Evolutionary conservation across 2,888 invertebrate genomes (phyloP).

Genomic region (Pogonocherus hispidulus): DNA sequence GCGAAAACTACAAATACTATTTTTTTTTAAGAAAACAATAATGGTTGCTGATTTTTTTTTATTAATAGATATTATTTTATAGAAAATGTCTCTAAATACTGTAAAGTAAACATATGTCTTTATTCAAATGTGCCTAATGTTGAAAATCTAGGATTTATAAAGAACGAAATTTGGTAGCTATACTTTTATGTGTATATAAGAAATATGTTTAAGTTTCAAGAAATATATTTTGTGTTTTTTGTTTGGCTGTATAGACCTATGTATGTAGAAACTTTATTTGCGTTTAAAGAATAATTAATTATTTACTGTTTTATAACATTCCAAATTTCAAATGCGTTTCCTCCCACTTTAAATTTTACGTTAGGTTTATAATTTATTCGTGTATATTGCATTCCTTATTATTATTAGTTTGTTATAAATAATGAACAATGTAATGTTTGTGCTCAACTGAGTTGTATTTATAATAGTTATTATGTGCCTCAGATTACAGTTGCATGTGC

Average conservation of each 20-base stretch:
- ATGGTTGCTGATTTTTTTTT: neutral
- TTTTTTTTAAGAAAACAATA: neutral
- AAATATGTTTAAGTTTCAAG: neutral
- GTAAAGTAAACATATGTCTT: too few relatives aligned
- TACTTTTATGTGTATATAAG: slow-evolving; percentile 10
- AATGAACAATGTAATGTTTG: slow-evolving; percentile 58
- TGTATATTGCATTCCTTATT: slow-evolving; percentile 47
- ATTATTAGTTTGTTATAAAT: slow-evolving; percentile 58
- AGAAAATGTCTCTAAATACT: too few relatives aligned
- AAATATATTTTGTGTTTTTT: slow-evolving; percentile 15
- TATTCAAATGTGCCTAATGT: too few relatives aligned
- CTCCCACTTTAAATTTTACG: slow-evolving; percentile 50
- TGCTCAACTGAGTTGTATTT: slow-evolving; percentile 62
- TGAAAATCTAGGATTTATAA: slow-evolving; percentile 10
- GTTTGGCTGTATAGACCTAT: slow-evolving; percentile 14
- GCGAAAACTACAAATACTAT: too few relatives aligned
- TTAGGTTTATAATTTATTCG: slow-evolving; percentile 43
- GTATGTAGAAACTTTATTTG: slow-evolving; percentile 13
- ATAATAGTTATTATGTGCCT: slow-evolving; percentile 60
- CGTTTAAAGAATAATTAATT: slow-evolving; percentile 13
- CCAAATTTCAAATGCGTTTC: slow-evolving; percentile 49
- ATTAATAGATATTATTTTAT: too few relatives aligned
- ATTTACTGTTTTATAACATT: slow-evolving; percentile 24
- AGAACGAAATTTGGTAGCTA: neutral
- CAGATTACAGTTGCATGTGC: slow-evolving; percentile 56